These are phyloP conservation scores for Trinectes maculatus DNA, from an alignment of 2,113 vertebrate genomes.

Conservation along the genomic window DNA sequence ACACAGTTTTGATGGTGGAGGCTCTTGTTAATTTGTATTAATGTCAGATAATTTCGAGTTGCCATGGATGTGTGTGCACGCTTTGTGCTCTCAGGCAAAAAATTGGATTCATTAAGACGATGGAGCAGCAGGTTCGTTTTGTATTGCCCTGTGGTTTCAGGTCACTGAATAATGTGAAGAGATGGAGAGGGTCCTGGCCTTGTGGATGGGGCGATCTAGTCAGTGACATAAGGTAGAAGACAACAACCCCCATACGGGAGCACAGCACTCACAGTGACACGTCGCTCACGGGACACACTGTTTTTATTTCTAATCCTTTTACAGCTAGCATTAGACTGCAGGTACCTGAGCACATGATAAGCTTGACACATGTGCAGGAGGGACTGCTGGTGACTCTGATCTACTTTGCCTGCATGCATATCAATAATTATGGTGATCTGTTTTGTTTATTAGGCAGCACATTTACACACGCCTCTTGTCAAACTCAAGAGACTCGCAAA, in stretches of 20 bases:
- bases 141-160: conserved; percentile 78
- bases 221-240: conserved; percentile 60
- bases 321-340: conserved; percentile 23
- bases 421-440: conserved; percentile 22
- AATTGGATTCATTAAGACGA: conserved; percentile 86
- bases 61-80: conserved; percentile 73
- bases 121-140: conserved; percentile 72
- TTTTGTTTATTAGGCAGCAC: conserved; percentile 38
- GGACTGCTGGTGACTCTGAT: conserved; percentile 19
- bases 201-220: conserved; percentile 50
- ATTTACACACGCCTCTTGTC: conserved; percentile 6
- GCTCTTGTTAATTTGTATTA: conserved; percentile 83
- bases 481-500: conserved; percentile 14
- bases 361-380: conserved; percentile 16
- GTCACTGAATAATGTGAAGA: conserved; percentile 80
- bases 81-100: conserved; percentile 81
- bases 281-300: conserved; percentile 50
- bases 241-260: conserved; percentile 54
- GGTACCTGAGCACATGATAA: conserved; percentile 51
- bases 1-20: conserved; percentile 53
- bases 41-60: conserved; percentile 80
- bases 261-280: conserved; percentile 70
- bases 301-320: conserved; percentile 41
- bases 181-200: conserved; percentile 73
- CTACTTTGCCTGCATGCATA: conserved; percentile 21